Evolutionary conservation across 2,797 vertebrate genomes (phyloP), one percentile per base, ranked within the genome.

Genomic region (Micrastur ruficollis): DNA sequence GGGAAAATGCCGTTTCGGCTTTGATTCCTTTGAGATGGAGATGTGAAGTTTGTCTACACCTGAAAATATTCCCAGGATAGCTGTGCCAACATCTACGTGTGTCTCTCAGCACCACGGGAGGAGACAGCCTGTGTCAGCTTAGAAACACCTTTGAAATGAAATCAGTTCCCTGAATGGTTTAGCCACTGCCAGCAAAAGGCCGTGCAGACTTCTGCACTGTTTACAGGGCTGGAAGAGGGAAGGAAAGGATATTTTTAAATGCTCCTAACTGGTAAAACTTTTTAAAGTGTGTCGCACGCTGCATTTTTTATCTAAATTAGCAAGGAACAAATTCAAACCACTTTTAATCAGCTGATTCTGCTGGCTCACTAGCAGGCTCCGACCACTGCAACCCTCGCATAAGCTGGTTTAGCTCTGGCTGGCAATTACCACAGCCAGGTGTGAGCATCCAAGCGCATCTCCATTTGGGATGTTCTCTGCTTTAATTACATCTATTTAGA

Each of bases 401-500:
- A 70, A 80, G 44, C 74, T 87, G 65, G 32, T 91, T 89, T 49
- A 95, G 81, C 58, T 93, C 70, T 83, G 71, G 72, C 81, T 92
- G 86, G 83, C 74, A 95, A 80, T 84, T 84, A 66, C 76, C 70
- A 80, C 29, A 84, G 62, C 80, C 90, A 92, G 83, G 86, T 89
- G 89, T 73, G 63, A 79, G 81, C 90, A 95, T 79, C 83, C 81
- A 94, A 90, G 86, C 91, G 87, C 53, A 52, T 70, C 78, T 93
- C 83, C 74, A 73, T 95, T 92, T 93, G 81, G 80, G 88, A 73
- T 90, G 90, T 93, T 90, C 44, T 86, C 50, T 56, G 67, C 78
- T 94, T 93, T 94, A 96, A 89, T 94, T 94, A 76, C 71, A 73
- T 59, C 76, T 84, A 15, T 91, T 95, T 92, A 66, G 83, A 95